Evolutionary conservation across 2,888 invertebrate genomes (phyloP).

Genomic region (Brachylomia viminalis): DNA sequence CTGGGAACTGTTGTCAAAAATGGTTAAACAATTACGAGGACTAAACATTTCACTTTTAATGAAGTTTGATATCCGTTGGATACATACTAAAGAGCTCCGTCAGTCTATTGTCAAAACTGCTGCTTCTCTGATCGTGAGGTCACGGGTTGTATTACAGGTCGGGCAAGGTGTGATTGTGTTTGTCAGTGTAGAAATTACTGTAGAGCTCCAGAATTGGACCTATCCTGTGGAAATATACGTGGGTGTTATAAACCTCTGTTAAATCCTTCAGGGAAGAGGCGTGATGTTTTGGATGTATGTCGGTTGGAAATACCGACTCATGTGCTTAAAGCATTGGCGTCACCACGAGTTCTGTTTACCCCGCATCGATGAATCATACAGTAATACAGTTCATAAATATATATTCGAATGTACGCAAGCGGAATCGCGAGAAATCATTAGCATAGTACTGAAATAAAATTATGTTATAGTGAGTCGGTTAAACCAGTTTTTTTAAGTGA

Average conservation of each 20-base stretch:
- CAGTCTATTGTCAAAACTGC: too few species aligned
- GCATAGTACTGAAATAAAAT: constrained; percentile 40
- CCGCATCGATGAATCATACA: constrained; percentile 39
- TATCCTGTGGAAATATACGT: background rate
- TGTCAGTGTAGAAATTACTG: too few species aligned
- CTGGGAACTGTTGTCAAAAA: too few species aligned
- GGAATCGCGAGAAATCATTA: constrained; percentile 40
- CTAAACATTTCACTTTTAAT: too few species aligned
- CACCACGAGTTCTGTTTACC: constrained; percentile 53
- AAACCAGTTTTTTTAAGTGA: background rate
- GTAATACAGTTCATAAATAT: constrained; percentile 51
- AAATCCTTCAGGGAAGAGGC: background rate
- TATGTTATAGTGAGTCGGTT: constrained; percentile 1
- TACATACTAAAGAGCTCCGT: too few species aligned
- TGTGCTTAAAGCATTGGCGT: constrained; percentile 16
- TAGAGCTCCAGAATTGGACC: too few species aligned
- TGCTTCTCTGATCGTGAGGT: too few species aligned
- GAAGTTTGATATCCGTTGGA: too few species aligned
- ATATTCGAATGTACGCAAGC: constrained; percentile 51
- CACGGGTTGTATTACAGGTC: too few species aligned
- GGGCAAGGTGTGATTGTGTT: too few species aligned
- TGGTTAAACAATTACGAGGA: too few species aligned
- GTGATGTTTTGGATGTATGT: background rate
- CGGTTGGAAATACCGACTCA: constrained; percentile 1
- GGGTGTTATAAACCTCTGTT: background rate